phyloP scores from a whole-genome alignment of 1,140 invertebrate genomes.

The Saccostrea cuccullata region DNA sequence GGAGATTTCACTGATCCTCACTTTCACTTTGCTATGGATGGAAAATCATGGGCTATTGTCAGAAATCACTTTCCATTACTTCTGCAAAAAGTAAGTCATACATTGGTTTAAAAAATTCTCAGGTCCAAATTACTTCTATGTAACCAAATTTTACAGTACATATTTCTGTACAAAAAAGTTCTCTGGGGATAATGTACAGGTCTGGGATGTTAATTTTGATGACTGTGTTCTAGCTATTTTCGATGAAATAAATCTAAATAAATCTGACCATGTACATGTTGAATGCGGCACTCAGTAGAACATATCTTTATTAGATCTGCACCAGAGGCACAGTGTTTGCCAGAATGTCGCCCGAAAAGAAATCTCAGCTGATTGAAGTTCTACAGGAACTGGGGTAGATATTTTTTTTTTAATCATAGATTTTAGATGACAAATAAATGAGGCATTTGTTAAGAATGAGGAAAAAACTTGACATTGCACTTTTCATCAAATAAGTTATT shows the following conservation, averaged over 20 bases:
- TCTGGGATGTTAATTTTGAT: too few relatives aligned
- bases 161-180: too few relatives aligned
- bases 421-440: background rate
- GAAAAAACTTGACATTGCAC: too few relatives aligned
- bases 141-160: too few relatives aligned
- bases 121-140: too few relatives aligned
- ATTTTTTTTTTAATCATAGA: background rate
- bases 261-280: too few relatives aligned
- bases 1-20: slow-evolving; percentile 63
- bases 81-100: slow-evolving; percentile 80
- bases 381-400: slow-evolving; percentile 89
- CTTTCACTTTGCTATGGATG: slow-evolving; percentile 89
- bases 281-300: background rate
- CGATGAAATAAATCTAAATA: too few relatives aligned
- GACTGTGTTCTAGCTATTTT: too few relatives aligned
- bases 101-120: background rate
- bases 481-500: too few relatives aligned
- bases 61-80: slow-evolving; percentile 87
- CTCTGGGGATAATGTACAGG: too few relatives aligned
- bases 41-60: slow-evolving; percentile 87
- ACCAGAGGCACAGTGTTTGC: slow-evolving; percentile 90
- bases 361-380: slow-evolving; percentile 93
- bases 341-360: slow-evolving; percentile 97
- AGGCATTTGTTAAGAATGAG: background rate
- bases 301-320: background rate